phyloP scores from a whole-genome alignment of 2,888 invertebrate genomes.

The Nemotelus nigrinus region DNA sequence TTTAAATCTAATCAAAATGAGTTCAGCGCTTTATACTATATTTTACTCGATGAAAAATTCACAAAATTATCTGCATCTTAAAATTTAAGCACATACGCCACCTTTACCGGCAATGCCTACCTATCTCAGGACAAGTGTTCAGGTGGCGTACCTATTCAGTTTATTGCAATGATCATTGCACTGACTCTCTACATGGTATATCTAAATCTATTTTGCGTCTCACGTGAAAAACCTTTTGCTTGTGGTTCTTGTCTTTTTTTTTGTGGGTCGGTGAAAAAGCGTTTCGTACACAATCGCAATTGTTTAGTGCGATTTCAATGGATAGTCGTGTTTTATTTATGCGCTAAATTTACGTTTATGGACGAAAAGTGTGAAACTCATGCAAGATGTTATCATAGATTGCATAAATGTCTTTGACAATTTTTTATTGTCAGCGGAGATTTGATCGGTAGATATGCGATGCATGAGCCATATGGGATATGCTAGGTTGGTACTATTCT shows the following conservation, averaged over 20 bases:
- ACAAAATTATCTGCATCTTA: too few species aligned
- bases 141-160: slow-evolving; percentile 6
- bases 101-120: too few species aligned
- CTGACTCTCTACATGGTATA: slow-evolving; percentile 14
- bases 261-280: neutral
- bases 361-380: slow-evolving; percentile 39
- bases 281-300: slow-evolving; percentile 41
- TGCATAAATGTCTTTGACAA: slow-evolving; percentile 30
- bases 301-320: slow-evolving; percentile 41
- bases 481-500: slow-evolving; percentile 9
- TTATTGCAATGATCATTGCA: slow-evolving; percentile 30
- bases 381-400: slow-evolving; percentile 38
- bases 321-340: slow-evolving; percentile 45
- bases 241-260: slow-evolving; percentile 12
- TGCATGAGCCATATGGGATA: neutral
- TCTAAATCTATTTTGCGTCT: slow-evolving; percentile 41
- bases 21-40: too few species aligned
- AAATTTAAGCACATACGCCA: too few species aligned
- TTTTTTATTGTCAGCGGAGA: slow-evolving; percentile 9
- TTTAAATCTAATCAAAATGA: too few species aligned
- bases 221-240: slow-evolving; percentile 24
- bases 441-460: neutral
- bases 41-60: too few species aligned
- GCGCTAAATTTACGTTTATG: slow-evolving; percentile 38
- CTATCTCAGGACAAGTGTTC: slow-evolving; percentile 21